Evolutionary conservation across 2,113 vertebrate genomes (phyloP).

Genomic region (Hemibates koningsi): DNA sequence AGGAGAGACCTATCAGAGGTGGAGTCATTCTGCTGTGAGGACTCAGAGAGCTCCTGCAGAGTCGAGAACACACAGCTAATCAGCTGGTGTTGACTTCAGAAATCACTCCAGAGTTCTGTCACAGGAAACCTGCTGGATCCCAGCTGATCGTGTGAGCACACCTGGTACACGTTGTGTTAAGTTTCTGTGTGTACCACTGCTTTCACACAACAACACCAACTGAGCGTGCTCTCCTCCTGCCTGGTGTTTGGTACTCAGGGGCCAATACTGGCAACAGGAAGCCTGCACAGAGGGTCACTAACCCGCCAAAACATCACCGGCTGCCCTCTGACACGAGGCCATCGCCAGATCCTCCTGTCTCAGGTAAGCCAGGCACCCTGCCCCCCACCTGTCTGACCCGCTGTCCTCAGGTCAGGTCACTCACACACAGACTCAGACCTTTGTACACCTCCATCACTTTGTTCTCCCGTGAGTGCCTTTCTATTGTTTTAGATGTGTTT

Average conservation of each 20-base stretch:
- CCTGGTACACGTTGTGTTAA: background rate
- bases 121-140: background rate
- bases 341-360: background rate
- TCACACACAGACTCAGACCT: background rate
- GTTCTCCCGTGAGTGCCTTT: background rate
- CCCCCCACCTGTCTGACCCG: background rate
- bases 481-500: background rate
- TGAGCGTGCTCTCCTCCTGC: background rate
- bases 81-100: background rate
- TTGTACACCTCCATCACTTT: background rate
- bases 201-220: background rate
- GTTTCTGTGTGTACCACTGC: background rate
- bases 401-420: background rate
- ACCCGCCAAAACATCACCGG: background rate
- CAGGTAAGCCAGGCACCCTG: background rate
- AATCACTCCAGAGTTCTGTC: background rate
- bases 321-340: background rate
- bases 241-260: background rate
- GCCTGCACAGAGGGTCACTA: background rate
- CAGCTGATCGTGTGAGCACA: background rate
- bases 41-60: background rate
- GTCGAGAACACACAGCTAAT: background rate
- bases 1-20: background rate
- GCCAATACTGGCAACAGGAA: background rate
- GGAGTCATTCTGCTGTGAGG: background rate